Base-by-base conservation (phyloP, 2,113 vertebrate species). In the Thunnus thynnus region DNA sequence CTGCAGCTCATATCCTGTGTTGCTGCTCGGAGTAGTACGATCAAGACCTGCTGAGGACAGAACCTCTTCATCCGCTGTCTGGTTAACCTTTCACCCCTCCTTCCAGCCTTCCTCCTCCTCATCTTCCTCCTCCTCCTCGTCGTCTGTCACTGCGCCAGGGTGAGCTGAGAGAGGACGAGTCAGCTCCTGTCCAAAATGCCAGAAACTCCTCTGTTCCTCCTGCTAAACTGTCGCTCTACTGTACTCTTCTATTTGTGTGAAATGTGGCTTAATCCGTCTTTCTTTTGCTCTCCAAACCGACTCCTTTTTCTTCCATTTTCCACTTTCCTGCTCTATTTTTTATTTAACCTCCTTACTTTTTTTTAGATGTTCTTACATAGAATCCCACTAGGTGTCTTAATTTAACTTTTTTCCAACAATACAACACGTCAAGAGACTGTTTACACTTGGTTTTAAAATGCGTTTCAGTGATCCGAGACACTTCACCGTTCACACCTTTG, bases 121-220 rank as follows among this genome's bases (percentile, higher is more conserved):
- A 5, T 18, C 50, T 5, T 30, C 62, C 11, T 51, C 11, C 62
- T 54, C 55, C 12, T 47, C 22, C 16, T 62, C 68, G 5, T 36
- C 18, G 16, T 80, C 72, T 3, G 6, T 65, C n/a, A 2, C 57
- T 61, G 60, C 77, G 48, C 50, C 50, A 9, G 72, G 71, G 22
- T 64, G 72, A 90, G 71, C 30, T 10, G 68, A 41, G 58, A 60
- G 46, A 1, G 72, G 69, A 47, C 84, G 41, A 85, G 91, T 90
- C 58, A 51, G 44, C 80, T 80, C 82, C 16, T 85, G 79, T 61
- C 77, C 75, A 30, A 76, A 81, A 85, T 88, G 20, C 78, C 86
- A 68, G 54, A 78, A 78, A 66, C n/a, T 0, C 61, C 48, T 78
- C 47, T 0, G 13, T 8, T 7, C n/a, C 20, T 50, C 13, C 32